phyloP scores from a whole-genome alignment of 2,888 invertebrate genomes.

The Beris chalybata region DNA sequence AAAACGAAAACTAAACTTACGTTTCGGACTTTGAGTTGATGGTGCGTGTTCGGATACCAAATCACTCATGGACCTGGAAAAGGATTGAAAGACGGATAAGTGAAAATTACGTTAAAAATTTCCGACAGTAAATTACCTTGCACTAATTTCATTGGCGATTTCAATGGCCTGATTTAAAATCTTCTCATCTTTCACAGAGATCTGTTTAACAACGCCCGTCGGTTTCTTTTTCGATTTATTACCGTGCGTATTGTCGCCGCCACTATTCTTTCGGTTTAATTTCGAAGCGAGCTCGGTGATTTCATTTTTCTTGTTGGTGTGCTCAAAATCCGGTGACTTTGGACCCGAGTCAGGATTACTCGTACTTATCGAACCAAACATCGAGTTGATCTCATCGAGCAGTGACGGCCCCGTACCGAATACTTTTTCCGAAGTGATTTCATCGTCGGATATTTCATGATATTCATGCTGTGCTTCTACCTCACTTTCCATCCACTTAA shows the following conservation, averaged over 20 bases:
- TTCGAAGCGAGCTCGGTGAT: constrained; percentile 65
- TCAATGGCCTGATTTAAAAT: constrained; percentile 91
- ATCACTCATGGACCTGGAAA: constrained; percentile 63
- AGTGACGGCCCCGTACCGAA: constrained; percentile 86
- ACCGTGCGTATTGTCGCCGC: constrained; percentile 46
- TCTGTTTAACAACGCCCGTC: constrained; percentile 75
- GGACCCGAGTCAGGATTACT: constrained; percentile 43
- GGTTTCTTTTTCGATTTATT: constrained; percentile 50
- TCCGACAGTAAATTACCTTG: constrained; percentile 57
- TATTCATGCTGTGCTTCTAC: constrained; percentile 67
- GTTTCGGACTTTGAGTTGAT: constrained; percentile 68
- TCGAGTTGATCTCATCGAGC: constrained; percentile 86
- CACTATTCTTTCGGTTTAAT: constrained; percentile 46
- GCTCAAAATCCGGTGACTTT: constrained; percentile 56
- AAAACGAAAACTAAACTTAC: constrained; percentile 78
- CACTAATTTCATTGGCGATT: constrained; percentile 88
- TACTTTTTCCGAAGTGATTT: constrained; percentile 57
- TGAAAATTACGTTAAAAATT: background rate
- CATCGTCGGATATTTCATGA: constrained; percentile 82
- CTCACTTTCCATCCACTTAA: constrained; percentile 35
- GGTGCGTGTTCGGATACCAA: constrained; percentile 61
- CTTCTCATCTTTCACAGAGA: constrained; percentile 90
- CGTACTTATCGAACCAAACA: constrained; percentile 68
- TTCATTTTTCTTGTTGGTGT: constrained; percentile 72
- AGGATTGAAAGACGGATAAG: constrained; percentile 38